Base-by-base conservation (phyloP, 1,140 invertebrate species). In the Berghia stephanieae region DNA sequence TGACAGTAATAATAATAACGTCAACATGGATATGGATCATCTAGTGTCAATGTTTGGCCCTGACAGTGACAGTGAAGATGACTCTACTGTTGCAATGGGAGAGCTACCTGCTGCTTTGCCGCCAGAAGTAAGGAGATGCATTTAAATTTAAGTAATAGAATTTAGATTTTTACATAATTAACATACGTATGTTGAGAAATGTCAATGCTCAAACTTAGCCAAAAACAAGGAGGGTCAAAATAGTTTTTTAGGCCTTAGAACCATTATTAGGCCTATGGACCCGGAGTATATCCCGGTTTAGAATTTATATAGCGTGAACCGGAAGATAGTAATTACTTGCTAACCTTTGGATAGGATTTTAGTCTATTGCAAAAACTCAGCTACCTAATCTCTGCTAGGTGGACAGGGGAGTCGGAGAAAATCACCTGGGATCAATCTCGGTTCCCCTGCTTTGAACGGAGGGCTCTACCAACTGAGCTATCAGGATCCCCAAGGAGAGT, bases 21-120 rank as follows among this genome's bases (percentile, higher is more conserved):
- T 31, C 40, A 16, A 73, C 43, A n/a, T 46, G 4, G 71, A 60
- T 40, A 94, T 94, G 94, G 94, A 94, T 83, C 93, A 93, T 0
- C 94, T 96, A 89, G 90, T 95, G 71, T 93, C 93, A 79, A 89
- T 95, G 0, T 95, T 95, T 88, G 94, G 94, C 88, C 93, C 94
- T 27, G 72, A 75, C 13, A 13, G n/a, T 16, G 34, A 73, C 31
- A 18, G 46, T 3, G 42, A 60, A 34, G 21, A 75, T 42, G 38
- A 63, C 27, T n/a, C 13, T 2, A 27, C 27, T 3, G 90, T 90
- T 3, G 66, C 69, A 6, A 83, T 84, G 6, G 86, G 85, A 77
- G 86, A 85, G 71, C 60, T 90, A 69, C 89, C 88, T 24, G 87
- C 85, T 67, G 84, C 89, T 76, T 88, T 98, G 42, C 96, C 96